These are phyloP conservation scores for Dicentrarchus labrax DNA, from an alignment of 2,113 vertebrate genomes.

Conservation along the genomic window DNA sequence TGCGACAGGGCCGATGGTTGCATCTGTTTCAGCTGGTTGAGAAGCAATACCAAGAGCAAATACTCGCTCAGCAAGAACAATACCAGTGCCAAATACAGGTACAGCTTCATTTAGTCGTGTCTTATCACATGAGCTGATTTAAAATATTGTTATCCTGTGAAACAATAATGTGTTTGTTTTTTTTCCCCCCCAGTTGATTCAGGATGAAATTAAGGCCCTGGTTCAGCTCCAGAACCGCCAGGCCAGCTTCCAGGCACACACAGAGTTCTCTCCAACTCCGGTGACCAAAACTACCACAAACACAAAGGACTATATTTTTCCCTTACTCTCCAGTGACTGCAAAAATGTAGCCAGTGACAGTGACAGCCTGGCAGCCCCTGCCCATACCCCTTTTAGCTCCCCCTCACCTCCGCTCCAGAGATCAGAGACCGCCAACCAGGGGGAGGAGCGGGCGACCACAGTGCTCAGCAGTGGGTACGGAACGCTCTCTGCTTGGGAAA, in stretches of 20 bases:
- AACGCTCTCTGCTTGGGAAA: conserved; percentile 85
- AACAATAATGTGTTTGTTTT: neutral
- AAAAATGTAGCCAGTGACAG: conserved; percentile 46
- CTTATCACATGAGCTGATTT: neutral
- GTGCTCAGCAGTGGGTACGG: conserved; percentile 91
- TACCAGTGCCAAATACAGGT: conserved; percentile 95
- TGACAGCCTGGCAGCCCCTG: conserved; percentile 60
- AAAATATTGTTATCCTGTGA: neutral
- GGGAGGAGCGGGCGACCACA: conserved; percentile 75
- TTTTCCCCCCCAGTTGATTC: conserved; percentile 87
- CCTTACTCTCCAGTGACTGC: conserved; percentile 44
- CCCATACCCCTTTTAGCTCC: conserved; percentile 71
- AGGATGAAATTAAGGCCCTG: conserved; percentile 94
- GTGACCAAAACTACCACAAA: conserved; percentile 67
- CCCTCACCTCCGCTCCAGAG: conserved; percentile 69
- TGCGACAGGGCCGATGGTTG: conserved; percentile 90
- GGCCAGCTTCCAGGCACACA: conserved; percentile 62
- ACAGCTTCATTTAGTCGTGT: conserved; percentile 18
- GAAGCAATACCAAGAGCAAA: conserved; percentile 95
- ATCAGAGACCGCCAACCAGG: conserved; percentile 65
- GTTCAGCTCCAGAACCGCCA: conserved; percentile 88
- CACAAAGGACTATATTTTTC: conserved; percentile 53
- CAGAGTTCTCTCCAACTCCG: conserved; percentile 47
- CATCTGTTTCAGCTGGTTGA: conserved; percentile 93
- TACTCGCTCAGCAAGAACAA: conserved; percentile 93